Percentiles rank a stretch among this genome's conserved stretches.
These are phyloP conservation scores for Blera fallax DNA, from an alignment of 2,888 invertebrate genomes.

Conservation along the genomic window DNA sequence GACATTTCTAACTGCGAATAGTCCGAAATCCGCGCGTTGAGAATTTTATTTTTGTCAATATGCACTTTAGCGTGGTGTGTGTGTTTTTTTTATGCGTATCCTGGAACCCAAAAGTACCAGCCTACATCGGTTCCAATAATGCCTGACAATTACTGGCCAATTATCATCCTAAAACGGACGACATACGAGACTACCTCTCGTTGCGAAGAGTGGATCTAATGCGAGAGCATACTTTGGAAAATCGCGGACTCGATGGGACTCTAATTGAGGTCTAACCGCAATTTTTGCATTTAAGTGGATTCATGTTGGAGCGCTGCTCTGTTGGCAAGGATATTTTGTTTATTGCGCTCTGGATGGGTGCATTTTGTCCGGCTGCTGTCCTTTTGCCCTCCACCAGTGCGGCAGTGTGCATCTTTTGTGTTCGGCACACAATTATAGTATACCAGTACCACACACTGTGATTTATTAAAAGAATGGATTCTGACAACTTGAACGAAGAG, in stretches of 20 bases:
- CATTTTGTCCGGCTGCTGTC: slow-evolving; percentile 40
- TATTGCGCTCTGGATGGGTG: slow-evolving; percentile 51
- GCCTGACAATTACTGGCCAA: slow-evolving; percentile 71
- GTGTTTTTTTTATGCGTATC: slow-evolving; percentile 20
- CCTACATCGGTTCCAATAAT: slow-evolving; percentile 71
- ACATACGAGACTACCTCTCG: slow-evolving; percentile 29
- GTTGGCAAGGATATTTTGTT: slow-evolving; percentile 70
- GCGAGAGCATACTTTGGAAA: slow-evolving; percentile 31
- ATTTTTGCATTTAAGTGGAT: slow-evolving; percentile 72
- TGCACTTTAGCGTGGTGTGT: slow-evolving; percentile 39
- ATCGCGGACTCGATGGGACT: slow-evolving; percentile 49
- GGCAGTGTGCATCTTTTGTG: slow-evolving; percentile 37
- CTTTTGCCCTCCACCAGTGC: neutral
- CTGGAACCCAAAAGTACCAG: slow-evolving; percentile 11
- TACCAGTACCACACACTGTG: slow-evolving; percentile 68
- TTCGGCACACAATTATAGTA: slow-evolving; percentile 32
- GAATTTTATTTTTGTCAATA: slow-evolving; percentile 61
- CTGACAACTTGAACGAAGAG: slow-evolving; percentile 67
- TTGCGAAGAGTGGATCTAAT: slow-evolving; percentile 37
- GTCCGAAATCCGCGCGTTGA: slow-evolving; percentile 15
- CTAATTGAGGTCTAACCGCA: slow-evolving; percentile 73
- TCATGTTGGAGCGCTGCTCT: slow-evolving; percentile 44
- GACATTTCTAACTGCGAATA: slow-evolving; percentile 41
- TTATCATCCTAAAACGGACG: slow-evolving; percentile 60
- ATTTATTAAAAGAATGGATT: slow-evolving; percentile 72